Conservation (phyloP, 2,113 vertebrate genomes). For the Lophotis ruficrista region DNA sequence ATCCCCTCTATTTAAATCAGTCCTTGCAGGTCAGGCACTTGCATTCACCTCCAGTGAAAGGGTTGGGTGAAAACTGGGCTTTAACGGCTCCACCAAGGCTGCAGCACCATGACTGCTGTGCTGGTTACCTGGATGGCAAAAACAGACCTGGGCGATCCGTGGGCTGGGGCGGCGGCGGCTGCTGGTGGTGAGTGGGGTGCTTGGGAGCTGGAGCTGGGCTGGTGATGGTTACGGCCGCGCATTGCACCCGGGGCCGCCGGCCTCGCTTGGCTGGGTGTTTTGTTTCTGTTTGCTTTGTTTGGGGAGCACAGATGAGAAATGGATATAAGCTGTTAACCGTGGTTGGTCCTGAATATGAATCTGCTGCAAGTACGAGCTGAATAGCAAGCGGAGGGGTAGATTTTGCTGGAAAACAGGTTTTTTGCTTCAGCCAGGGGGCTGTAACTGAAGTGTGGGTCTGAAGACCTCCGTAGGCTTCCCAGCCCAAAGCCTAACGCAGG, state of each 20-base stretch:
- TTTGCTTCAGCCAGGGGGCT: neutral
- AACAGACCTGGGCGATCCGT: accelerated
- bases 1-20: neutral
- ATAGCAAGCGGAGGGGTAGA: neutral
- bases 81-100: neutral
- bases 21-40: neutral
- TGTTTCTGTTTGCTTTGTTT: neutral
- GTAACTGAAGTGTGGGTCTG: accelerated
- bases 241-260: accelerated
- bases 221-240: neutral
- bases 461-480: accelerated
- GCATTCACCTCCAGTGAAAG: neutral
- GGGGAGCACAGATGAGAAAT: neutral
- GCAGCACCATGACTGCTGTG: neutral
- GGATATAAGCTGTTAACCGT: neutral
- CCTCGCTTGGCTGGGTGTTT: accelerated
- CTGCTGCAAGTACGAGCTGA: neutral
- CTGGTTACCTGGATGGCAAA: accelerated
- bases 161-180: neutral
- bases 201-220: neutral
- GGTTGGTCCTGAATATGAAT: neutral
- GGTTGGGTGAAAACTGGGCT: neutral
- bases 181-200: neutral
- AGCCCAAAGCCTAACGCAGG: accelerated
- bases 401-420: neutral